These are phyloP conservation scores for Ciconia stormi DNA, from an alignment of 2,113 vertebrate species.

Conservation along the genomic window DNA sequence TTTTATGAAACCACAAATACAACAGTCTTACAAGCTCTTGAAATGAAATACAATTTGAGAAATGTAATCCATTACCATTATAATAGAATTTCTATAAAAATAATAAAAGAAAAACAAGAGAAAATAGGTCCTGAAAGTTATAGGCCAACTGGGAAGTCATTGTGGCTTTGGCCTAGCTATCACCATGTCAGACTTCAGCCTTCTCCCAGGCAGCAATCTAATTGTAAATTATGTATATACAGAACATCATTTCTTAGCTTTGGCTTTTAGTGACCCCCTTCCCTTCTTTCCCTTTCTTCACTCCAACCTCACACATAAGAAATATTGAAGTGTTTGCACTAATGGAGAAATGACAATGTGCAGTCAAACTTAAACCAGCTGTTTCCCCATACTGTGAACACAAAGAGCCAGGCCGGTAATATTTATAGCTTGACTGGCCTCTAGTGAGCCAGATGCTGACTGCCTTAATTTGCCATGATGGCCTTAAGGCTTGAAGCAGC, in stretches of 20 bases:
- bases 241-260: slow-evolving; percentile 40
- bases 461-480: slow-evolving; percentile 13
- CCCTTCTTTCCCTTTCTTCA: slow-evolving; percentile 60
- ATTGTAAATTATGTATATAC: slow-evolving; percentile 41
- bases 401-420: slow-evolving; percentile 45
- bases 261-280: slow-evolving; percentile 53
- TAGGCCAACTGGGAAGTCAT: slow-evolving; percentile 44
- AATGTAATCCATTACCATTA: slow-evolving; percentile 39
- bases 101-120: slow-evolving; percentile 38
- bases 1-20: slow-evolving; percentile 32
- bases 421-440: slow-evolving; percentile 61
- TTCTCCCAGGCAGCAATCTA: slow-evolving; percentile 22
- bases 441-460: slow-evolving; percentile 33
- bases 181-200: slow-evolving; percentile 1
- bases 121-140: slow-evolving; percentile 31
- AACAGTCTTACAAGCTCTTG: slow-evolving; percentile 16
- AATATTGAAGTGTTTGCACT: slow-evolving; percentile 54
- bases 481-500: slow-evolving; percentile 5
- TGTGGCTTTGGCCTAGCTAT: slow-evolving; percentile 45
- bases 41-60: slow-evolving; percentile 54
- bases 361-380: slow-evolving; percentile 73
- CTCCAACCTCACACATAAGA: slow-evolving; percentile 55
- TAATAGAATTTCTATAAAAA: slow-evolving; percentile 39
- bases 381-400: slow-evolving; percentile 30
- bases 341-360: slow-evolving; percentile 62